These are phyloP conservation scores for Leptopilina drosophilae DNA, from an alignment of 2,888 invertebrate species.

Conservation along the genomic window DNA sequence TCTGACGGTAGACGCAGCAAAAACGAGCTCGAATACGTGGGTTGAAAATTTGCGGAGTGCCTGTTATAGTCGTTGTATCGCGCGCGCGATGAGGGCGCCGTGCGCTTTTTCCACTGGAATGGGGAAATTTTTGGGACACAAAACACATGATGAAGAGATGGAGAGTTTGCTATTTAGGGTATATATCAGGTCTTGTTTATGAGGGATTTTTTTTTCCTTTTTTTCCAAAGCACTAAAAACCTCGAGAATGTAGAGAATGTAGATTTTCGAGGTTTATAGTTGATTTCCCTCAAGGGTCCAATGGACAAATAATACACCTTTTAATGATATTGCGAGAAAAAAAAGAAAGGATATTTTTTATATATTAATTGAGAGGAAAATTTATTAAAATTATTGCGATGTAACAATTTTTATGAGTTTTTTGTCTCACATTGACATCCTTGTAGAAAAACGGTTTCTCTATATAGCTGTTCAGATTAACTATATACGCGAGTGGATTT, in stretches of 20 bases:
- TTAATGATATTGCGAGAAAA: too few relatives aligned
- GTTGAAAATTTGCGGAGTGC: constrained; percentile 58
- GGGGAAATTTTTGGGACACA: constrained; percentile 29
- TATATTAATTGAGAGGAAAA: too few relatives aligned
- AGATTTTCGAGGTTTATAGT: neutral
- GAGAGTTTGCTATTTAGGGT: constrained; percentile 17
- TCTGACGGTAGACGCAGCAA: constrained; percentile 74
- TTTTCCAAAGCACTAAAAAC: too few relatives aligned
- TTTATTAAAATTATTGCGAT: too few relatives aligned
- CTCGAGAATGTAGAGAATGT: too few relatives aligned
- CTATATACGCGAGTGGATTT: constrained; percentile 63
- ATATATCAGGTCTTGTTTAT: neutral
- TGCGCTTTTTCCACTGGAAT: constrained; percentile 46
- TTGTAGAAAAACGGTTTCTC: constrained; percentile 65
- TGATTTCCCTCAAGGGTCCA: constrained; percentile 50
- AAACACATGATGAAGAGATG: neutral
- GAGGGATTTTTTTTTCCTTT: too few relatives aligned
- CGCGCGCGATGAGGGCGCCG: constrained; percentile 40
- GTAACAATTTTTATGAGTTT: too few relatives aligned
- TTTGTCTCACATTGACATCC: too few relatives aligned
- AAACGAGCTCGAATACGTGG: constrained; percentile 59
- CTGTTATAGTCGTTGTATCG: constrained; percentile 44
- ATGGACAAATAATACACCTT: constrained; percentile 54
- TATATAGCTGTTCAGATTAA: constrained; percentile 70
- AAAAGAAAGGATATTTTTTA: too few relatives aligned